Percentiles rank a stretch among this genome's conserved stretches.
Evolutionary conservation across 1,140 invertebrate genomes (phyloP).

Genomic region (Drosophila gunungcola): DNA sequence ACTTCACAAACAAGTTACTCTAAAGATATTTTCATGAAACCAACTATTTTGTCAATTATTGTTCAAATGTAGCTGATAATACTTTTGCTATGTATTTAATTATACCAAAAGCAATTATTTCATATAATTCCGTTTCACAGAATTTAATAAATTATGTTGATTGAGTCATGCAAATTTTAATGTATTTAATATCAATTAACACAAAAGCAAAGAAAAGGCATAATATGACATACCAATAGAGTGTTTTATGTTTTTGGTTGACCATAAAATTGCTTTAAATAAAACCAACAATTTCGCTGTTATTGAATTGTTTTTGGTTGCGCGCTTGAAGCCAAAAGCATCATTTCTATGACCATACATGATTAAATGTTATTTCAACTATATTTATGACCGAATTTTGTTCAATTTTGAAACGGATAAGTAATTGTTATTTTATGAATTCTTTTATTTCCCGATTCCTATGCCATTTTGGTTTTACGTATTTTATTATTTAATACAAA

Average conservation of each 20-base stretch:
- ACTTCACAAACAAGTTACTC: not conserved
- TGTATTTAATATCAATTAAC: not conserved
- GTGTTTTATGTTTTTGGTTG: too few species aligned
- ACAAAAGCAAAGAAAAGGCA: not conserved
- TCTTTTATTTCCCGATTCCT: too few species aligned
- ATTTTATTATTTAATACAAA: too few species aligned
- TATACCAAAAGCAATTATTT: not conserved
- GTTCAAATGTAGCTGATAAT: not conserved
- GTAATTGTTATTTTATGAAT: too few species aligned
- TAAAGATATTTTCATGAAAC: not conserved
- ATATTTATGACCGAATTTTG: too few species aligned
- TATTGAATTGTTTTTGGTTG: not conserved
- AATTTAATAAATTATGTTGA: constrained; percentile 4
- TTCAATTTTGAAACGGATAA: too few species aligned
- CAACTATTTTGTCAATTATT: not conserved
- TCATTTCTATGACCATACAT: too few species aligned
- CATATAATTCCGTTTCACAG: too few species aligned
- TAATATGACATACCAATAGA: not conserved
- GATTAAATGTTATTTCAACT: too few species aligned
- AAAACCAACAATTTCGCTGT: not conserved
- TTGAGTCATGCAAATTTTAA: not conserved
- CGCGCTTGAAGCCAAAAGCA: too few species aligned
- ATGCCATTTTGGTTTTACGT: too few species aligned
- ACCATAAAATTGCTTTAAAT: not conserved
- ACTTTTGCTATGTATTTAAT: not conserved